Evolutionary conservation across 2,797 vertebrate species (phyloP).

Genomic region (Pipistrellus nathusii): DNA sequence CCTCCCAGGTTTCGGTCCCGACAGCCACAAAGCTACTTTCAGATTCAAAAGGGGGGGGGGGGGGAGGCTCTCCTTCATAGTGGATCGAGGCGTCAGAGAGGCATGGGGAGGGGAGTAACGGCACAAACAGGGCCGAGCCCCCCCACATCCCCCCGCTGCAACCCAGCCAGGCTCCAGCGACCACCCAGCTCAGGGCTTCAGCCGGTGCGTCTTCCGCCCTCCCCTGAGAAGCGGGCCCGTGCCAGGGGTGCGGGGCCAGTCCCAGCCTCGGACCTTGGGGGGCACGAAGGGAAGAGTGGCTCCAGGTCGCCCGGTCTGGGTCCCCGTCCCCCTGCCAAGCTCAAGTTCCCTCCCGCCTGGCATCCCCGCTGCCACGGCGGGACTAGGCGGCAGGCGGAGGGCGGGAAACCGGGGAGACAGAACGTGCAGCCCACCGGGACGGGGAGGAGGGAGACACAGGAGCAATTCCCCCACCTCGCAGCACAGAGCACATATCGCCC

Average conservation of each 20-base stretch:
- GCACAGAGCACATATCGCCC: slow-evolving; percentile 67
- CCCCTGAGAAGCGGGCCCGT: slow-evolving; percentile 39
- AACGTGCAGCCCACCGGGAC: slow-evolving; percentile 38
- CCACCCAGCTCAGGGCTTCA: slow-evolving; percentile 49
- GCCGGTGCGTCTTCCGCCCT: slow-evolving; percentile 34
- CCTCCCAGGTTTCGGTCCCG: slow-evolving; percentile 65
- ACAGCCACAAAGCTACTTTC: slow-evolving; percentile 77
- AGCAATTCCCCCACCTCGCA: slow-evolving; percentile 58
- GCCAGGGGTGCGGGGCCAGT: neutral
- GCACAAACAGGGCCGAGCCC: slow-evolving; percentile 38
- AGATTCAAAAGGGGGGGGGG: slow-evolving; percentile 51
- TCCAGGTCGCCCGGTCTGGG: slow-evolving; percentile 56
- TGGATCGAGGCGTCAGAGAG: slow-evolving; percentile 39
- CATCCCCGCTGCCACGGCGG: slow-evolving; percentile 38
- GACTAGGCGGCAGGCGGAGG: slow-evolving; percentile 34
- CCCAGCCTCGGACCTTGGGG: slow-evolving; percentile 42
- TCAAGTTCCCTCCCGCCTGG: slow-evolving; percentile 67
- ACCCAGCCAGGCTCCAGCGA: slow-evolving; percentile 14
- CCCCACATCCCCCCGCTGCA: neutral
- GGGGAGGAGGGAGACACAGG: neutral
- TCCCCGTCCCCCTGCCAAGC: slow-evolving; percentile 33
- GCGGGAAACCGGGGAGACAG: slow-evolving; percentile 70
- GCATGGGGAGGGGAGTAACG: slow-evolving; percentile 23
- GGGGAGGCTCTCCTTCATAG: slow-evolving; percentile 23
- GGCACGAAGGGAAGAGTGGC: neutral